Evolutionary conservation across 1,140 invertebrate species (phyloP).

Genomic region (Brachionus plicatilis): DNA sequence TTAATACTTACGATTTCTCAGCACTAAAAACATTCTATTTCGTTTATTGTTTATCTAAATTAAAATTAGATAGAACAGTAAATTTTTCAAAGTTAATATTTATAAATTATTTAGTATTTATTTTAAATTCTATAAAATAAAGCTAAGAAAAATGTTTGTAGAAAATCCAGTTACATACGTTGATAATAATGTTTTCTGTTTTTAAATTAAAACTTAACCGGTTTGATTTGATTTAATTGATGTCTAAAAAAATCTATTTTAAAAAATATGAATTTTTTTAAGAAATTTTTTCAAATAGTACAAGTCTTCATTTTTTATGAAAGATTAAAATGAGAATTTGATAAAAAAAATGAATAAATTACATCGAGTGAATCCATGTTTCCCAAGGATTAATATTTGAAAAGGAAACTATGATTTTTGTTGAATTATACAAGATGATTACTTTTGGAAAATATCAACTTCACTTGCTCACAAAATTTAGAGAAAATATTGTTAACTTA

Average conservation of each 20-base stretch:
- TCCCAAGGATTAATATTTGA: background rate
- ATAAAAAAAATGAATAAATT: background rate
- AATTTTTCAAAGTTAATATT: background rate
- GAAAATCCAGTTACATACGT: background rate
- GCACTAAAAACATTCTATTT: background rate
- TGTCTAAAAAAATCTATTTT: background rate
- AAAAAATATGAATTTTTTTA: background rate
- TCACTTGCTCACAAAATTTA: background rate
- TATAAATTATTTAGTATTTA: background rate
- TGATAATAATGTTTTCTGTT: background rate
- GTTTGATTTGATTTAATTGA: background rate
- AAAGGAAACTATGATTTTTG: background rate
- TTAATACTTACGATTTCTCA: background rate
- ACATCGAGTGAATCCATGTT: background rate
- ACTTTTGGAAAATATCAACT: background rate
- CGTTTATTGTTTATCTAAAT: background rate
- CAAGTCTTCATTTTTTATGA: background rate
- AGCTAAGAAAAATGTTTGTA: background rate
- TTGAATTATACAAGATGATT: background rate
- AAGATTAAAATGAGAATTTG: background rate
- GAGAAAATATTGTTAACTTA: constrained; percentile 5
- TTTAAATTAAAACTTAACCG: background rate
- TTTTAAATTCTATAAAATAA: background rate
- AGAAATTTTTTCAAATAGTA: background rate
- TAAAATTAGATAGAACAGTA: background rate